Evolutionary conservation across 2,113 vertebrate species (phyloP), one percentile per base, ranked within the genome.

Genomic region (Macroglossus sobrinus): DNA sequence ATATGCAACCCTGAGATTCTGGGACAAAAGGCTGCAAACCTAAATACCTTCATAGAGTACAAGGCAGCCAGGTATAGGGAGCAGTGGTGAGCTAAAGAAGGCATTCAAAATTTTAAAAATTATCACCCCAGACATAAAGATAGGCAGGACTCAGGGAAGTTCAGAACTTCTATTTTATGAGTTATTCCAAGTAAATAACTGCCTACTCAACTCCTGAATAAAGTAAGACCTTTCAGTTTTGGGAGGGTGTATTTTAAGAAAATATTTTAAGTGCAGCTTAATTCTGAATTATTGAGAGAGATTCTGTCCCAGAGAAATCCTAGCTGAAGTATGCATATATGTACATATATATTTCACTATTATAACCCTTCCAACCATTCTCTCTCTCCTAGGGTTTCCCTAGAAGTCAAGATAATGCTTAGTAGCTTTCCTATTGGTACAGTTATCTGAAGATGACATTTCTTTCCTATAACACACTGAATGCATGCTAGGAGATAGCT

Each of bases 191-290:
- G 19, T 72, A 68, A 78, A 13, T 47, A 63, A 91, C 33, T 4
- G 9, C 33, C 28, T 24, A 57, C 22, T 61, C 30, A 68, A n/a
- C 35, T 81, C 15, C 66, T 30, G 21, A 85, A 40, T 84, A 82
- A 76, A 89, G 19, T 26, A 38, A 86, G 35, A 26, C 30, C 89
- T 69, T 5, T 86, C 38, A 9, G 38, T 55, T 63, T 63, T 38
- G 19, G 1, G 5, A 3, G 26, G 3, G 15, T 40, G 40, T 30
- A 30, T 69, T 94, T 90, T 69, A 84, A 88, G 35, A 94, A 84
- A 94, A 19, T 55, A 85, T 81, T 89, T 90, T 18, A 64, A 94
- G 18, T 45, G 86, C 35, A 92, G 71, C 24, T 74, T 71, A 93
- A 81, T 89, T 91, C 13, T 50, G 55, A 93, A 57, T 76, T 59